Evolutionary conservation across 2,888 invertebrate species (phyloP), one percentile per base, ranked within the genome.

Genomic region (Fragum fragum): DNA sequence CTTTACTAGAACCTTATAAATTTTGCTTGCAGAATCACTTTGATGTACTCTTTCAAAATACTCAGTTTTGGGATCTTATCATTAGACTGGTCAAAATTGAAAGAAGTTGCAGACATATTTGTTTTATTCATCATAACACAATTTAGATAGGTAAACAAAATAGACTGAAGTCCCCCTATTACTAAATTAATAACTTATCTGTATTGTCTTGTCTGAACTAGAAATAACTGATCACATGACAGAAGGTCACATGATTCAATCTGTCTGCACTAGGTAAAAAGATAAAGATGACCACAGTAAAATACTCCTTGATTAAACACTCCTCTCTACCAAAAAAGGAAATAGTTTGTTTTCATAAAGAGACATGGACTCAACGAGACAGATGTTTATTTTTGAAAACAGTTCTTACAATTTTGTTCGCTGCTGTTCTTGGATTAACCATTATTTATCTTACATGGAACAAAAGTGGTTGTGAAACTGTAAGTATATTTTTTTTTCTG

Each of bases 361-460:
- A 57, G 11, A 23, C 11, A 6, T 57, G 57, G 57, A 57, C 21
- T 11, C 7, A 57, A 57, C 2, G 23, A 3, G 23, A 26, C 57
- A 21, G n/a, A 26, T 26, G 57, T 23, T 57, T n/a, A 5, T 57
- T 57, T n/a, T n/a, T 57, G 57, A 57, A 7, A 23, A 26, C 57
- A 9, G 7, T 57, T 26, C 23, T 57, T 23, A 57, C 57, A n/a
- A 57, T 57, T 23, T 7, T 21, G 23, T 57, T 57, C 5, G 57
- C 57, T 57, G 57, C 23, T 6, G 57, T 57, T 14, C 23, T 57
- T 57, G 57, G 57, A 57, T n/a, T 57, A 14, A 23, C 23, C n/a
- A 3, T 21, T 18, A 26, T 57, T 23, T 57, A 57, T 57, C 23
- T 57, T 11, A 14, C 57, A 26, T 26, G 57, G 57, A 57, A 3